These are phyloP conservation scores for Oreochromis aureus DNA, from an alignment of 2,113 vertebrate species.

Conservation along the genomic window DNA sequence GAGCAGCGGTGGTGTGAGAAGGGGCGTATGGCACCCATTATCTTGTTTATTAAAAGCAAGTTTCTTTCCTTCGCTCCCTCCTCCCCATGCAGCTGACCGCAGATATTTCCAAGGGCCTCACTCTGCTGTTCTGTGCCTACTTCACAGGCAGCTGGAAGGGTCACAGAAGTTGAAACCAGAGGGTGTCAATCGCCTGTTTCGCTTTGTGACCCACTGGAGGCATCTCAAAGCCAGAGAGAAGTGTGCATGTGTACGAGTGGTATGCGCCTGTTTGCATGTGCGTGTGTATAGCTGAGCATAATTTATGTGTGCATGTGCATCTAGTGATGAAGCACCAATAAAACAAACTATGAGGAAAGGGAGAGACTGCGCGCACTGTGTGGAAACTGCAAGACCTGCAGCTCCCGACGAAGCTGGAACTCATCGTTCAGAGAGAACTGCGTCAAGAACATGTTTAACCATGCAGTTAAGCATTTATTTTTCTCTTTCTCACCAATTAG, in stretches of 20 bases:
- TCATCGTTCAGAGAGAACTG: not conserved
- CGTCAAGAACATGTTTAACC: not conserved
- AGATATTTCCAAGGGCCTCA: conserved; percentile 73
- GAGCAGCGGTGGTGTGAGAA: conserved; percentile 58
- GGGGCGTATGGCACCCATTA: conserved; percentile 82
- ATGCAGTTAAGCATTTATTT: not conserved
- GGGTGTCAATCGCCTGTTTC: conserved; percentile 45
- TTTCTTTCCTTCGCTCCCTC: conserved; percentile 67
- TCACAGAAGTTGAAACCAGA: conserved; percentile 67
- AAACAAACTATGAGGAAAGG: not conserved
- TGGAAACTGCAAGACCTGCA: not conserved
- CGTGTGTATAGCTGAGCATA: not conserved
- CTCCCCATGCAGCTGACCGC: conserved; percentile 78
- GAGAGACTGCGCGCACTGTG: not conserved
- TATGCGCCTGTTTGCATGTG: not conserved
- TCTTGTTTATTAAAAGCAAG: conserved; percentile 88
- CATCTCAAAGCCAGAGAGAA: not conserved
- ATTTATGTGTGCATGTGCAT: conserved; percentile 16
- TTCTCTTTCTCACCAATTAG: not conserved
- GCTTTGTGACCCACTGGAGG: conserved; percentile 16
- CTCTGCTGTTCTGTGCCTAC: conserved; percentile 57
- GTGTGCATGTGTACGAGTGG: not conserved
- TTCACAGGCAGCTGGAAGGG: conserved; percentile 60
- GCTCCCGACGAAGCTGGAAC: not conserved
- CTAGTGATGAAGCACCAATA: conserved; percentile 4